phyloP scores from a whole-genome alignment of 2,888 invertebrate genomes.

The Platycnemis pennipes region DNA sequence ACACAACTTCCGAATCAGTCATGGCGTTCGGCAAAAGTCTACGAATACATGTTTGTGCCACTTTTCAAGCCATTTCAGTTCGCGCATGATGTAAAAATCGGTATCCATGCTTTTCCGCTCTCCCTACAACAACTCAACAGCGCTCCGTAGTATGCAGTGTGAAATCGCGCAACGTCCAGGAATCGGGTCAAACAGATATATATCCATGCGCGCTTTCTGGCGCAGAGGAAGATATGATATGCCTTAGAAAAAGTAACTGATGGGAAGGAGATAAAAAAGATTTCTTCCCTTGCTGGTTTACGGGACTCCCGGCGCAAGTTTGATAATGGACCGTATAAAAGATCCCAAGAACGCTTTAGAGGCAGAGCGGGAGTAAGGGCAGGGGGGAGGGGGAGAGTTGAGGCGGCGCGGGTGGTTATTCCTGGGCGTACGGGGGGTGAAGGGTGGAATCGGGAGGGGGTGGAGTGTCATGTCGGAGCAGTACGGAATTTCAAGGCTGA shows the following conservation, averaged over 20 bases:
- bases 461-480: not conserved
- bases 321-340: constrained; percentile 7
- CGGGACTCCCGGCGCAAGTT: not conserved
- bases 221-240: not conserved
- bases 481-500: not conserved
- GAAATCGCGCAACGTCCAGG: not conserved
- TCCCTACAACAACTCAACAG: too few species aligned
- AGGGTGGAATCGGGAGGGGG: not conserved
- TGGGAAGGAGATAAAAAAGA: not conserved
- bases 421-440: not conserved
- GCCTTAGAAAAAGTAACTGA: not conserved
- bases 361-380: not conserved
- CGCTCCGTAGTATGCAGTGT: too few species aligned
- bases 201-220: not conserved
- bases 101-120: not conserved
- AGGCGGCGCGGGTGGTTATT: not conserved
- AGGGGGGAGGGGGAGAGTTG: not conserved
- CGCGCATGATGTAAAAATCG: not conserved
- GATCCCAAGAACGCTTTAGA: not conserved
- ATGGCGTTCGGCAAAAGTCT: not conserved
- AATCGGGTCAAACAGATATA: not conserved
- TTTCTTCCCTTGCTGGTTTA: not conserved
- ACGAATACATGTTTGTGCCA: not conserved
- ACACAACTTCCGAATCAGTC: not conserved
- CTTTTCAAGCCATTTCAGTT: not conserved